Evolutionary conservation across 2,797 vertebrate genomes (phyloP).

Genomic region (Eulemur rubriventer): DNA sequence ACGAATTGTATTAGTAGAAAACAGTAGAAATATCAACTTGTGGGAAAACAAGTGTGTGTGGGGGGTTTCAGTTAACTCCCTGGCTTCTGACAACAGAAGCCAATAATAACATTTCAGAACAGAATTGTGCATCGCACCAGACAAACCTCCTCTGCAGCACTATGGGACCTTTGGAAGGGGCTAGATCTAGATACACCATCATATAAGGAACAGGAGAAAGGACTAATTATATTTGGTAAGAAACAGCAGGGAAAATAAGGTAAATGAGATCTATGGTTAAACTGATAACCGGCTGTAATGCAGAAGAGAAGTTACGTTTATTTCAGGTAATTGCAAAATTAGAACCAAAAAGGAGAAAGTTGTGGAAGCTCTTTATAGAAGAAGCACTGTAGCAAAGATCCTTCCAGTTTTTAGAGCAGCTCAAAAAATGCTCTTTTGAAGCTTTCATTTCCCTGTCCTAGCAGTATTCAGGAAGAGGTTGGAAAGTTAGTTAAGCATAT

Average conservation of each 20-base stretch:
- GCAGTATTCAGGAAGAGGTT: background rate
- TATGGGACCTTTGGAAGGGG: background rate
- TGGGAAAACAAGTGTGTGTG: background rate
- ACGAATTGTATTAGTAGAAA: background rate
- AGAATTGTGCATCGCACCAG: background rate
- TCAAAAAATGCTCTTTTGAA: slow-evolving; percentile 3
- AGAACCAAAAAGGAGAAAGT: background rate
- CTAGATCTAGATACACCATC: background rate
- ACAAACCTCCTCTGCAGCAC: background rate
- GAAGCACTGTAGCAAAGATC: background rate
- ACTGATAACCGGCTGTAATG: background rate
- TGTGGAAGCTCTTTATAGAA: background rate
- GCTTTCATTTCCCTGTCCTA: background rate
- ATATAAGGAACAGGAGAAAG: background rate
- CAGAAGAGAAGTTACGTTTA: background rate
- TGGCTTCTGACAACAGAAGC: background rate
- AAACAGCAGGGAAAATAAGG: background rate
- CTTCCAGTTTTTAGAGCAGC: background rate
- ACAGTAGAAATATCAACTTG: background rate
- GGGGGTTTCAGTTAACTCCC: background rate
- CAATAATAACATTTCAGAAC: slow-evolving; percentile 22
- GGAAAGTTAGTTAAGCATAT: background rate
- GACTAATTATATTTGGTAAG: slow-evolving; percentile 1
- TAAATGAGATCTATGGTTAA: background rate
- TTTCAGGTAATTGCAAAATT: slow-evolving; percentile 15